These are phyloP conservation scores for Myanophis thanlyinensis DNA, from an alignment of 2,113 vertebrate genomes.

Conservation along the genomic window DNA sequence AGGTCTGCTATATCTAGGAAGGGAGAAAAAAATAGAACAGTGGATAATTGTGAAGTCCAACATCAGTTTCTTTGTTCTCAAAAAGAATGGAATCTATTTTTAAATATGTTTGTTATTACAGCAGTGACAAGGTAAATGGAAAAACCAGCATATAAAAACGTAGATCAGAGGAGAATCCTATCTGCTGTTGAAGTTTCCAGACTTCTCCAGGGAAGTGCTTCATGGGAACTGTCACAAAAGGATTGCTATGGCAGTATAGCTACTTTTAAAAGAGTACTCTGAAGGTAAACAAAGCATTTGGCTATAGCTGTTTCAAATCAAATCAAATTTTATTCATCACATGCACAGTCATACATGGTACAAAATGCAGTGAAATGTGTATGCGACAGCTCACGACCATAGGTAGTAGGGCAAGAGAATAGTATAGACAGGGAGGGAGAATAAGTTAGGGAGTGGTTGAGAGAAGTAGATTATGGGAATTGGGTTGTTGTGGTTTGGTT, in stretches of 20 bases:
- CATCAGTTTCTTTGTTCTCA: not conserved
- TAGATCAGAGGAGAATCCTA: not conserved
- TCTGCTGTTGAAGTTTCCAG: not conserved
- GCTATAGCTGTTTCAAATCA: not conserved
- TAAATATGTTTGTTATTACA: conserved; percentile 1
- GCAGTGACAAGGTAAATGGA: conserved; percentile 4
- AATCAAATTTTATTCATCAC: no score
- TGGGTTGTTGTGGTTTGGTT: no score
- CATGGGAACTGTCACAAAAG: not conserved
- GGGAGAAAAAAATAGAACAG: not conserved
- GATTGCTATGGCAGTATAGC: not conserved
- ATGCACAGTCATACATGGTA: no score
- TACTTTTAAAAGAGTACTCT: not conserved
- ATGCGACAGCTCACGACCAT: no score
- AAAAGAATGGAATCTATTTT: conserved; percentile 1
- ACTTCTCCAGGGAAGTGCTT: not conserved
- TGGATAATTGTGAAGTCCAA: not conserved
- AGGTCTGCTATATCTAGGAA: conserved; percentile 39
- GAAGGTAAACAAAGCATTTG: not conserved
- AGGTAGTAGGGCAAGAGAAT: no score
- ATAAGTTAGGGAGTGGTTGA: no score
- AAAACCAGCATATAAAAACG: conserved; percentile 13
- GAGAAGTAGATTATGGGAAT: no score
- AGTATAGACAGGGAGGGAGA: no score
- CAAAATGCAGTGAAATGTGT: no score